phyloP scores from a whole-genome alignment of 2,888 invertebrate genomes.

The Rosalia funebris region DNA sequence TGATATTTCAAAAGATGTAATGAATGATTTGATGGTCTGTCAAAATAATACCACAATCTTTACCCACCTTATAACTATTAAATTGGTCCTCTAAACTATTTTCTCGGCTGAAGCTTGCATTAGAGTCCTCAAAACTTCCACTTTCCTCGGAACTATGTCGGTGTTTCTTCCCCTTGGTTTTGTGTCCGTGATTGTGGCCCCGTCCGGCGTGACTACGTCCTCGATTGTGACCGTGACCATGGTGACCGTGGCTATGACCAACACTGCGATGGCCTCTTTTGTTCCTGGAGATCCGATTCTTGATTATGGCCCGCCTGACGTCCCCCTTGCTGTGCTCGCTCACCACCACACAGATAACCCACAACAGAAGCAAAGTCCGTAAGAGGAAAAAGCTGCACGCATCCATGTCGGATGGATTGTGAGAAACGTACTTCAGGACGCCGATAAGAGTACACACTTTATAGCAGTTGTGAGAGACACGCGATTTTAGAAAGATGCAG shows the following conservation, averaged over 20 bases:
- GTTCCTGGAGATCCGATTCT: constrained; percentile 26
- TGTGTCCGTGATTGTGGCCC: not conserved
- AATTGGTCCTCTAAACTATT: constrained; percentile 27
- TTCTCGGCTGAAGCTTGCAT: constrained; percentile 13
- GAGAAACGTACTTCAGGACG: constrained; percentile 5
- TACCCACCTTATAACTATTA: constrained; percentile 13
- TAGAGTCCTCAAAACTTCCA: constrained; percentile 9
- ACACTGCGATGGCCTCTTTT: no score
- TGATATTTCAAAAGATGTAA: no score
- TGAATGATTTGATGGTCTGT: no score
- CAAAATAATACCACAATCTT: no score
- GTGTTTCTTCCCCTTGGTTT: constrained; percentile 19
- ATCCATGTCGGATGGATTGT: constrained; percentile 15
- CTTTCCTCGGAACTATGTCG: constrained; percentile 24
- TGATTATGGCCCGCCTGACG: constrained; percentile 29
- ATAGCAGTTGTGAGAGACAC: constrained; percentile 18
- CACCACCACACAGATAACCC: constrained; percentile 13
- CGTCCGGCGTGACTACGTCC: not conserved
- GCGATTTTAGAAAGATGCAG: constrained; percentile 27
- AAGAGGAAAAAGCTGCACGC: constrained; percentile 2
- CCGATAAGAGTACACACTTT: constrained; percentile 21
- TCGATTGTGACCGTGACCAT: constrained; percentile 10
- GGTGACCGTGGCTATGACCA: no score
- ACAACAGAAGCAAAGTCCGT: constrained; percentile 18
- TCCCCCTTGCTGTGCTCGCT: constrained; percentile 28